These are phyloP conservation scores for Theristicus caerulescens DNA, from an alignment of 2,113 vertebrate genomes.

Conservation along the genomic window DNA sequence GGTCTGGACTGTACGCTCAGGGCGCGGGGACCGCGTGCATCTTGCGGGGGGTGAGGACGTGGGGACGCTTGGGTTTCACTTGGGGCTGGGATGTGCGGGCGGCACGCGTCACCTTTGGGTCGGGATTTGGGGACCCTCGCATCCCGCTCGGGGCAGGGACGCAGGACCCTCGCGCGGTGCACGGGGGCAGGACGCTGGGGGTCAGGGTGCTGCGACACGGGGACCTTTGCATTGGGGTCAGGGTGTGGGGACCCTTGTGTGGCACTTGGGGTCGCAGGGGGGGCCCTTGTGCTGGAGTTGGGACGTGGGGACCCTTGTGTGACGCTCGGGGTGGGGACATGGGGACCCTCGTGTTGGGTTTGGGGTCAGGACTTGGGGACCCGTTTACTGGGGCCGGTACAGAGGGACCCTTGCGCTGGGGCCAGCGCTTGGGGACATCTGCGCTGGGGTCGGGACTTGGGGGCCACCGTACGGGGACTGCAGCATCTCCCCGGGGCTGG, in stretches of 20 bases:
- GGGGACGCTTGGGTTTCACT: background rate
- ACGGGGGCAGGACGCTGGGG: background rate
- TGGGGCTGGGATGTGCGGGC: background rate
- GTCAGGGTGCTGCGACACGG: background rate
- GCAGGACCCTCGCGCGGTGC: accelerated
- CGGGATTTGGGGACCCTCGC: background rate
- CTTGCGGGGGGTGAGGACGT: background rate
- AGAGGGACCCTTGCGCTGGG: accelerated
- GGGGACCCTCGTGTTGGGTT: background rate
- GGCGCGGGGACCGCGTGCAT: background rate
- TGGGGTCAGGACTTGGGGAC: background rate
- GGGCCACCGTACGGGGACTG: accelerated
- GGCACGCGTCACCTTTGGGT: accelerated
- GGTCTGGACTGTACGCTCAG: accelerated
- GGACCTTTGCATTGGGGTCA: accelerated
- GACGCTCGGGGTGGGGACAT: no score
- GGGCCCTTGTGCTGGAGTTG: background rate
- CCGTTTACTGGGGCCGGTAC: accelerated
- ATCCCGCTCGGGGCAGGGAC: background rate
- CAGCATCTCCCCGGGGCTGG: background rate
- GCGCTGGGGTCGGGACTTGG: background rate
- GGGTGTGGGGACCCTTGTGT: background rate
- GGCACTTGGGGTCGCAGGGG: background rate
- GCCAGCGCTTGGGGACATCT: background rate
- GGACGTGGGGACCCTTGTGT: accelerated